These are phyloP conservation scores for Hoplostethus atlanticus DNA, from an alignment of 2,797 vertebrate genomes.

Conservation along the genomic window DNA sequence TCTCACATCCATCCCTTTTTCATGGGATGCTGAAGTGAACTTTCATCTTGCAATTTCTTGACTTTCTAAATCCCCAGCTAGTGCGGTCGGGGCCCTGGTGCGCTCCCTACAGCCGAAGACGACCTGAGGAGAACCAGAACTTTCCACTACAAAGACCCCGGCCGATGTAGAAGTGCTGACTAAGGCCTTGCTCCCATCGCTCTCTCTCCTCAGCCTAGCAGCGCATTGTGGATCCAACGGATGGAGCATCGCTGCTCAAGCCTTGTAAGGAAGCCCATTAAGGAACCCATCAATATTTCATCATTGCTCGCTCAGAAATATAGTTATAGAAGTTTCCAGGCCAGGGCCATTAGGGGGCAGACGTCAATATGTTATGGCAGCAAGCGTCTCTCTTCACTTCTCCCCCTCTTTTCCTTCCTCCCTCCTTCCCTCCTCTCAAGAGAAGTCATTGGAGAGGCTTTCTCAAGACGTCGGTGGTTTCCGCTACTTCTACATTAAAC, in stretches of 20 bases:
- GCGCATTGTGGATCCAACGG: slow-evolving; percentile 59
- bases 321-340: slow-evolving; percentile 83
- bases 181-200: slow-evolving; percentile 69
- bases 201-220: slow-evolving; percentile 47
- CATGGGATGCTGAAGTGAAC: slow-evolving; percentile 45
- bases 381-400: slow-evolving; percentile 56
- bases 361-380: slow-evolving; percentile 81
- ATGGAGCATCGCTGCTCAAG: slow-evolving; percentile 63
- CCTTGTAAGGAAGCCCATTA: slow-evolving; percentile 84
- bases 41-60: slow-evolving; percentile 35
- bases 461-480: slow-evolving; percentile 76
- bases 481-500: slow-evolving; percentile 78
- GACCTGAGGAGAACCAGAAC: slow-evolving; percentile 60
- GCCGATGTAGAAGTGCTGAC: slow-evolving; percentile 72
- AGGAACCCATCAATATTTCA: slow-evolving; percentile 87
- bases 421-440: slow-evolving; percentile 59
- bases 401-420: slow-evolving; percentile 36
- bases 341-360: slow-evolving; percentile 82
- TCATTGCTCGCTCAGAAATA: slow-evolving; percentile 82
- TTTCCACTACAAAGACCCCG: slow-evolving; percentile 53
- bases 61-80: slow-evolving; percentile 35
- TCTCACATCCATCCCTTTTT: slow-evolving; percentile 30
- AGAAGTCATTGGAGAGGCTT: slow-evolving; percentile 74
- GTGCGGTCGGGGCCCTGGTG: slow-evolving; percentile 35
- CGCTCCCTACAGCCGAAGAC: slow-evolving; percentile 43